Conservation (phyloP, 2,888 invertebrate genomes). For the Panzeria rudis region DNA sequence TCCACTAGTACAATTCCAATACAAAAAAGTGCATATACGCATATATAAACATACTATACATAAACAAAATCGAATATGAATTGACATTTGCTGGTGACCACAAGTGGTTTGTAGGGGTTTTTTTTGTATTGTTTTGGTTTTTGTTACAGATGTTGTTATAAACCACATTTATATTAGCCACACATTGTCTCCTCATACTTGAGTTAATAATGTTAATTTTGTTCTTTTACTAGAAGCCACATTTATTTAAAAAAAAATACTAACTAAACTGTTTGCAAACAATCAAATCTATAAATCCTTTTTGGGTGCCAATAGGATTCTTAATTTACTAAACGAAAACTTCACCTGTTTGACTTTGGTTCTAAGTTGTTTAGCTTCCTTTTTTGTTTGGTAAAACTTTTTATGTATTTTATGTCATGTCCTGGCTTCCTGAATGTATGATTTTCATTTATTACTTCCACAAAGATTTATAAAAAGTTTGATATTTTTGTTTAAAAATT, state of each 20-base stretch:
- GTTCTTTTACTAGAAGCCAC: neutral
- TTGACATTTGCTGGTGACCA: slow-evolving; percentile 55
- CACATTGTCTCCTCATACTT: slow-evolving; percentile 21
- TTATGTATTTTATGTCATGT: slow-evolving; percentile 34
- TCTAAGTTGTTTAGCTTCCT: neutral
- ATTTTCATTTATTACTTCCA: slow-evolving; percentile 21
- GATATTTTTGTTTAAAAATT: slow-evolving; percentile 58
- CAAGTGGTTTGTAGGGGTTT: slow-evolving; percentile 61
- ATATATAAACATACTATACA: neutral
- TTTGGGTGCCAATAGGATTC: slow-evolving; percentile 31
- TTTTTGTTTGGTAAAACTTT: slow-evolving; percentile 18
- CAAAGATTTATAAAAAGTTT: slow-evolving; percentile 42
- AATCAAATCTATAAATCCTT: slow-evolving; percentile 23
- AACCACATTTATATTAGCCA: slow-evolving; percentile 65
- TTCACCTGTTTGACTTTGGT: slow-evolving; percentile 24
- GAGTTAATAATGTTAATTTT: slow-evolving; percentile 11
- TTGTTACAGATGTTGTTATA: slow-evolving; percentile 62
- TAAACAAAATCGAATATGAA: slow-evolving; percentile 14
- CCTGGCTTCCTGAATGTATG: slow-evolving; percentile 19
- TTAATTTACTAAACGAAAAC: slow-evolving; percentile 37
- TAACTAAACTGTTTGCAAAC: slow-evolving; percentile 15
- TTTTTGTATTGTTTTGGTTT: slow-evolving; percentile 38
- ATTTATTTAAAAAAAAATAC: neutral
- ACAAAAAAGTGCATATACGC: too few relatives aligned
- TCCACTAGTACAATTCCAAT: slow-evolving; percentile 1